A percentile compares a stretch with the other conserved stretches of the same genome.
Conservation (phyloP, 1,140 invertebrate species). For the Conopomorpha cramerella region DNA sequence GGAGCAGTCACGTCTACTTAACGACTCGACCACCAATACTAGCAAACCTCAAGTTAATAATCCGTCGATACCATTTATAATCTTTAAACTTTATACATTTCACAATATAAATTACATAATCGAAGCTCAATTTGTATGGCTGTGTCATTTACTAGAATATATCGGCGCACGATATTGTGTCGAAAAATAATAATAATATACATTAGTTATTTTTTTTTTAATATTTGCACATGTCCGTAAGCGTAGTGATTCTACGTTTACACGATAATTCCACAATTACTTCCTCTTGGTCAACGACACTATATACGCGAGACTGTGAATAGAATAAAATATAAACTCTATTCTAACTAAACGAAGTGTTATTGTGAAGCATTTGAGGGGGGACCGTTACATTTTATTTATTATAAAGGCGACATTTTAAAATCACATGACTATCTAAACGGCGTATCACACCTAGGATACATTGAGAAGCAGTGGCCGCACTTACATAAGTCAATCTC, state of each 20-base stretch:
- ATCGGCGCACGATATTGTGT: too few species aligned
- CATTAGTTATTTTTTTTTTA: too few species aligned
- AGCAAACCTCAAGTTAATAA: too few species aligned
- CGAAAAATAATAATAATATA: too few species aligned
- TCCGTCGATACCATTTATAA: too few species aligned
- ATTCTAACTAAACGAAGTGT: slow-evolving; percentile 6
- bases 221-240: slow-evolving; percentile 34
- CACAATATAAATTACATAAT: slow-evolving; percentile 51
- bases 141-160: slow-evolving; percentile 28
- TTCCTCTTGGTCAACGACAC: slow-evolving; percentile 16
- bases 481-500: too few species aligned
- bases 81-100: slow-evolving; percentile 41
- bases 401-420: slow-evolving; percentile 12
- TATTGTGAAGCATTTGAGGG: slow-evolving; percentile 16
- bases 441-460: too few species aligned
- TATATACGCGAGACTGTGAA: slow-evolving; percentile 21
- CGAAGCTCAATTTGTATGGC: slow-evolving; percentile 33
- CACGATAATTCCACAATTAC: slow-evolving; percentile 23
- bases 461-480: too few species aligned
- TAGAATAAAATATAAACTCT: slow-evolving; percentile 12
- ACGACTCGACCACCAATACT: too few species aligned
- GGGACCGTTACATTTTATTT: slow-evolving; percentile 9
- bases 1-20: too few species aligned
- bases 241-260: slow-evolving; percentile 27
- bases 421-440: slow-evolving; percentile 6